Conservation (phyloP, 2,888 invertebrate genomes). For the Adineta ricciae region DNA sequence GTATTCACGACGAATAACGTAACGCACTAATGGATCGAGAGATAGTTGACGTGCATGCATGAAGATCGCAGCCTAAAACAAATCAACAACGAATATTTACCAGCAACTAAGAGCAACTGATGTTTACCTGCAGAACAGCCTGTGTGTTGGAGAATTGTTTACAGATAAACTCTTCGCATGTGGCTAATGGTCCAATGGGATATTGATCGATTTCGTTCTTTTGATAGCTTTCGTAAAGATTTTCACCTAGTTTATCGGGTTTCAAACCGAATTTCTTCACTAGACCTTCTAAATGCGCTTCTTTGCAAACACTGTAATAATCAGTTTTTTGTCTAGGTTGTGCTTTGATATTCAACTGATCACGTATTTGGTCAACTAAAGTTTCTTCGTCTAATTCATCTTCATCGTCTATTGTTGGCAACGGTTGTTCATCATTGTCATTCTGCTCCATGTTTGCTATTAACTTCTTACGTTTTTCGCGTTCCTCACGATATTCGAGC, state of each 20-base stretch:
- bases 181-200: constrained; percentile 67
- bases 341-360: neutral
- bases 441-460: constrained; percentile 37
- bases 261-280: constrained; percentile 81
- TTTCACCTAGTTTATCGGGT: constrained; percentile 89
- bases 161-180: constrained; percentile 64
- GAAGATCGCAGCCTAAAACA: neutral
- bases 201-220: constrained; percentile 87
- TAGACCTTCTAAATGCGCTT: constrained; percentile 58
- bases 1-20: constrained; percentile 23
- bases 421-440: constrained; percentile 52
- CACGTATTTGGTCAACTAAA: constrained; percentile 19
- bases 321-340: constrained; percentile 22
- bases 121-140: neutral
- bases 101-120: neutral
- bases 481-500: constrained; percentile 53
- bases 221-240: constrained; percentile 85
- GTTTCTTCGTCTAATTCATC: constrained; percentile 26
- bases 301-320: constrained; percentile 37
- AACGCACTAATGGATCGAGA: constrained; percentile 62
- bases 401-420: constrained; percentile 34
- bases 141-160: constrained; percentile 42
- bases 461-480: constrained; percentile 53
- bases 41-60: constrained; percentile 89
- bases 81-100: neutral